These are phyloP conservation scores for Coranthus polyacanthus DNA, from an alignment of 2,797 vertebrate species.

Conservation along the genomic window DNA sequence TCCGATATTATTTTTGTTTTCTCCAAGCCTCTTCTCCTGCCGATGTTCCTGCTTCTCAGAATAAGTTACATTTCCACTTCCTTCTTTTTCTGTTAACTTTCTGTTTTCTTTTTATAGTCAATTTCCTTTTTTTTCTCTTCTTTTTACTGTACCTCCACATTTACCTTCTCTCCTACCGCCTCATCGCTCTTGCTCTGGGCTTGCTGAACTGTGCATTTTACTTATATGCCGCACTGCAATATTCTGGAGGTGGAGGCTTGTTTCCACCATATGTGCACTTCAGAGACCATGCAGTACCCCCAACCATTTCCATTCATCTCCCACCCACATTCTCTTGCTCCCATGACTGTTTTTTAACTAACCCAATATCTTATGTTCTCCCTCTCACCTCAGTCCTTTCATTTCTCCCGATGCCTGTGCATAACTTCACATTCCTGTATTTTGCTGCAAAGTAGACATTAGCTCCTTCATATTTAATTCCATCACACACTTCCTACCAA, in stretches of 20 bases:
- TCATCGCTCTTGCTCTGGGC: constrained; percentile 54
- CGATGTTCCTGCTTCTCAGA: constrained; percentile 36
- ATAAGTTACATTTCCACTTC: constrained; percentile 42
- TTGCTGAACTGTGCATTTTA: constrained; percentile 80
- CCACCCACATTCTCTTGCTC: constrained; percentile 41
- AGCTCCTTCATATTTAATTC: constrained; percentile 78
- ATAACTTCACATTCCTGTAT: constrained; percentile 53
- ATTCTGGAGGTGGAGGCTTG: constrained; percentile 65
- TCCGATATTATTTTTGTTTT: constrained; percentile 48
- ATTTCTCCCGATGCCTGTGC: constrained; percentile 48
- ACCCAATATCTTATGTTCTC: constrained; percentile 21
- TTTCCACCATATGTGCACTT: constrained; percentile 66
- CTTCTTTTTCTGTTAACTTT: constrained; percentile 35
- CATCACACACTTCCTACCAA: constrained; percentile 48
- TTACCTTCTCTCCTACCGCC: constrained; percentile 46
- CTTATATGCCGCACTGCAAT: constrained; percentile 66
- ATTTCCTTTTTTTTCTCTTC: constrained; percentile 18
- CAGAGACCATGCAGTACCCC: constrained; percentile 51
- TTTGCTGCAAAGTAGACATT: constrained; percentile 67
- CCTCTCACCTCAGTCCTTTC: constrained; percentile 4
- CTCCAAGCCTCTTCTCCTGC: constrained; percentile 1
- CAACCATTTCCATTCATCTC: constrained; percentile 58
- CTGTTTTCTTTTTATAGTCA: constrained; percentile 50
- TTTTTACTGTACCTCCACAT: constrained; percentile 33
- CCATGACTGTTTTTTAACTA: constrained; percentile 42